Base-by-base conservation (phyloP, 2,113 vertebrate genomes). In the Columba livia region DNA sequence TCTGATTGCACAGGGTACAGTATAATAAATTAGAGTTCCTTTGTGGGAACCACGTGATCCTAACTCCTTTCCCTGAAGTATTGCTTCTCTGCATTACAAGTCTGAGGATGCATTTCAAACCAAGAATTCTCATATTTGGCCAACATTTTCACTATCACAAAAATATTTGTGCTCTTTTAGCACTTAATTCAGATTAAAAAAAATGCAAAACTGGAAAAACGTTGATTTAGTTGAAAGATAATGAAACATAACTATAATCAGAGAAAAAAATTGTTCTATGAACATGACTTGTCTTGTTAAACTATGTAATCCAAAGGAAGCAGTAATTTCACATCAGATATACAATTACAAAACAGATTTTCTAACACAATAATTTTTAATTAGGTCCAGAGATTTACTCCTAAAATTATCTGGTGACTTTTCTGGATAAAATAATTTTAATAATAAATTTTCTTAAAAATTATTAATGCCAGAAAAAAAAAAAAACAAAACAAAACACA, bases 211-310 rank as follows among this genome's bases (percentile, higher is more conserved):
- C 5, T n/a, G n/a, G 34, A 48, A 73, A 85, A 79, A 64, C 28
- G 20, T 74, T 81, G 28, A 57, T 54, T 62, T 72, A 58, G 61
- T 79, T 74, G 62, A 70, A 71, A 75, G 51, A 77, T 74, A 85
- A 95, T 65, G 34, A 91, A 70, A 34, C 25, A 69, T 89, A 96
- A 89, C 56, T 69, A 56, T 84, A 83, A 77, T 10, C 61, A 92
- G 47, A 61, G 14, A 85, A 93, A 92, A 57, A 72, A 60, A 47
- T 58, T 58, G 42, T 77, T 92, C 34, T 75, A 34, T 92, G 66
- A 79, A 75, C 62, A 40, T 26, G 17, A 51, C 28, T 72, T 81
- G 32, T 36, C 50, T 56, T 11, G 1, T 72, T 70, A 72, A 84
- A 85, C 86, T 86, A 94, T 88, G 85, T 74, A 91, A 72, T 51